Evolutionary conservation across 2,888 invertebrate species (phyloP), one percentile per base, ranked within the genome.

Genomic region (Torymus tubicola): DNA sequence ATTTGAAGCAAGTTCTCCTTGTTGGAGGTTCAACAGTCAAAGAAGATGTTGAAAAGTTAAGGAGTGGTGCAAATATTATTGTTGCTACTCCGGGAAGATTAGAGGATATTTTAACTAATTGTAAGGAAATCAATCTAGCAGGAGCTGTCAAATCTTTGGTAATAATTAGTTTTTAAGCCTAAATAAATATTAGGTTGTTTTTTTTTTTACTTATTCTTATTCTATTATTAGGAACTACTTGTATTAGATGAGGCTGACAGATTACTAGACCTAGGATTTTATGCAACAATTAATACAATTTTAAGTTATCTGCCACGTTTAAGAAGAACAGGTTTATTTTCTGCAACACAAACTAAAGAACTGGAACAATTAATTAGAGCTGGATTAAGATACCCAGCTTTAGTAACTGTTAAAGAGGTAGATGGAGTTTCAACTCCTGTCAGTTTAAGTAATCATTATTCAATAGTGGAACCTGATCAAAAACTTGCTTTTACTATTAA

Each of bases 201-300:
- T 42, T 31, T 13, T 5, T 42, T 50, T 11, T 14, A 14, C 50
- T 21, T 21, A 65, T 50, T 31, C 31, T 31, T 58, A 50, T 58
- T 74, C 58, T 52, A 31, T 72, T 72, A 74, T 2, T 87, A 96
- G 95, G 99, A 99, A 91, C 92, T 99, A 61, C 91, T 99, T 55
- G 94, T 99, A 1, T 92, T 99, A 31, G 99, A 99, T 90, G 99
- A 99, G 93, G 99, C 99, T 0, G 99, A 99, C 91, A 94, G 97
- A 64, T 92, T 99, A 13, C 92, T 99, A 50, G 98, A 98, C 89
- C 93, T 98, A 83, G 99, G 99, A 2, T 99, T 99, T 90, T 95
- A 95, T 85, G 92, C 94, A 14, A 94, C 96, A 1, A 92, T 99
- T 16, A 96, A 97, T 85, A 95, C 95, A 16, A 99, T 99, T 85